Conservation (phyloP, 2,888 invertebrate genomes). For the Tuberolachnus salignus region DNA sequence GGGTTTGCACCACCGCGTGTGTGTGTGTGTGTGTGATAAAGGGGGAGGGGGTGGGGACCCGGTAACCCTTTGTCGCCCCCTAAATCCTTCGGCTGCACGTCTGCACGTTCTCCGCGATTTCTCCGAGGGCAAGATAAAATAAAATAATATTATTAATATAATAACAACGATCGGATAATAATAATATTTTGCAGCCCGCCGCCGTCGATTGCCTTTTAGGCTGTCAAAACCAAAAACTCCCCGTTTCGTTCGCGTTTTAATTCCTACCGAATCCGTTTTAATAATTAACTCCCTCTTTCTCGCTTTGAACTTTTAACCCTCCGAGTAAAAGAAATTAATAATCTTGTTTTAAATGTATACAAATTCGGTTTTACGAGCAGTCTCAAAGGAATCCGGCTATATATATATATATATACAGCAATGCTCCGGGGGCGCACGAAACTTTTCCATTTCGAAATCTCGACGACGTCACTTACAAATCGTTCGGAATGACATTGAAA, state of each 20-base stretch:
- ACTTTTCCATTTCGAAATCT: slow-evolving; percentile 32
- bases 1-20: too few species aligned
- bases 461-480: slow-evolving; percentile 35
- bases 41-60: too few species aligned
- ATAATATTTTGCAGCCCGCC: not conserved
- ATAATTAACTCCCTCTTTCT: slow-evolving; percentile 54
- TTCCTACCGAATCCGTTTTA: slow-evolving; percentile 48
- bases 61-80: too few species aligned
- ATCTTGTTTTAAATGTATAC: slow-evolving; percentile 52
- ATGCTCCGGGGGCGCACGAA: slow-evolving; percentile 39
- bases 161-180: not conserved
- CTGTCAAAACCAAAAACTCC: slow-evolving; percentile 54
- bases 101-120: not conserved
- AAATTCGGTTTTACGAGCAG: slow-evolving; percentile 46
- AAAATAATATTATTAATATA: not conserved
- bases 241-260: slow-evolving; percentile 52
- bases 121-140: not conserved
- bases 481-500: slow-evolving; percentile 35
- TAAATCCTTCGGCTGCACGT: too few species aligned
- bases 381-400: slow-evolving; percentile 35
- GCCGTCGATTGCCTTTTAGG: slow-evolving; percentile 32
- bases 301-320: slow-evolving; percentile 54
- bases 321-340: slow-evolving; percentile 53
- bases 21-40: too few species aligned
- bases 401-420: too few species aligned